A percentile compares a stretch with the other conserved stretches of the same genome.
phyloP scores from a whole-genome alignment of 2,888 invertebrate species.

The Limnephilus lunatus region DNA sequence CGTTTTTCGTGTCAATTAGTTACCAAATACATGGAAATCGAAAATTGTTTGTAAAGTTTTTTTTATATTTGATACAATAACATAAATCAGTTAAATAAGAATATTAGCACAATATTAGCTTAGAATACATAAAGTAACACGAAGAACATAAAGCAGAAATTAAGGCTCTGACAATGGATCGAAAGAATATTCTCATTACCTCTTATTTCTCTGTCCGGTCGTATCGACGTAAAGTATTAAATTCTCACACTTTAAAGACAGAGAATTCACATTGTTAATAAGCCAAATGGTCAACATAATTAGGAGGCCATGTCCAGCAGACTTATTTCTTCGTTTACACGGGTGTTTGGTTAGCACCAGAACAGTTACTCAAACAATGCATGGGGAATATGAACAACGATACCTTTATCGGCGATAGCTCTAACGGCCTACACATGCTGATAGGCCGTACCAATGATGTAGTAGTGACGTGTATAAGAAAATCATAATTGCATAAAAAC shows the following conservation, averaged over 20 bases:
- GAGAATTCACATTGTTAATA: background rate
- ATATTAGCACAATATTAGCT: too few relatives aligned
- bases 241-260: background rate
- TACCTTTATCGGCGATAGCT: background rate
- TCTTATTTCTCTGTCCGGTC: background rate
- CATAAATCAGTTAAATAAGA: too few relatives aligned
- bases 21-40: too few relatives aligned
- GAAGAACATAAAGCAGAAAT: too few relatives aligned
- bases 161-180: background rate
- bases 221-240: background rate
- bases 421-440: background rate
- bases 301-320: background rate
- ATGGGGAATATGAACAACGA: background rate
- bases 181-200: background rate
- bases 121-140: too few relatives aligned
- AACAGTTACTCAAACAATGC: conserved; percentile 30
- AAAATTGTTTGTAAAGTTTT: too few relatives aligned
- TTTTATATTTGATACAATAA: too few relatives aligned
- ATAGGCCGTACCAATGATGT: background rate
- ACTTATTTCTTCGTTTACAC: background rate
- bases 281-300: background rate
- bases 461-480: background rate
- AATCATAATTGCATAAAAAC: background rate
- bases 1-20: background rate
- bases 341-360: conserved; percentile 12